Evolutionary conservation across 2,888 invertebrate genomes (phyloP).

Genomic region (Chymomyza amoena): DNA sequence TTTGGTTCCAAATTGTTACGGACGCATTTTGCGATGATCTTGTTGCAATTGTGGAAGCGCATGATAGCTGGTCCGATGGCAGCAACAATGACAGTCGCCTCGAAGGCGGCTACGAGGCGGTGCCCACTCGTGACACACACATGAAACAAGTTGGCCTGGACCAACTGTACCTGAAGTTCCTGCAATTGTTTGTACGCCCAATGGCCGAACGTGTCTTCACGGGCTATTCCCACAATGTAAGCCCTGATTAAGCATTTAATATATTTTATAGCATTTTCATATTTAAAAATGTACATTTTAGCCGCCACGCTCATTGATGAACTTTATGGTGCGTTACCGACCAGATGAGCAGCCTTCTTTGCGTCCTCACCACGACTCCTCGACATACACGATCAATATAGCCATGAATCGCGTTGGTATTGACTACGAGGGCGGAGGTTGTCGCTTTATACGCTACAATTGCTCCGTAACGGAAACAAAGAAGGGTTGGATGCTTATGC

Average conservation of each 20-base stretch:
- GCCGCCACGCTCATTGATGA: slow-evolving; percentile 96
- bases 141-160: slow-evolving; percentile 94
- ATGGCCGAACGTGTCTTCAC: slow-evolving; percentile 93
- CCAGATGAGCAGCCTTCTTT: slow-evolving; percentile 97
- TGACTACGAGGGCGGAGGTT: slow-evolving; percentile 95
- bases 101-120: slow-evolving; percentile 97
- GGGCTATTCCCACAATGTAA: slow-evolving; percentile 94
- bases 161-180: slow-evolving; percentile 90
- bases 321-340: slow-evolving; percentile 97
- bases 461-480: slow-evolving; percentile 93
- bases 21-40: slow-evolving; percentile 90
- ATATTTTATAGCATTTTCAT: background rate
- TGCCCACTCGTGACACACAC: slow-evolving; percentile 98
- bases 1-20: slow-evolving; percentile 93
- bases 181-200: slow-evolving; percentile 92
- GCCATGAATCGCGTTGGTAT: slow-evolving; percentile 91
- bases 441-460: slow-evolving; percentile 95
- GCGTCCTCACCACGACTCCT: slow-evolving; percentile 98
- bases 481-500: slow-evolving; percentile 95
- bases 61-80: slow-evolving; percentile 96
- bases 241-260: slow-evolving; percentile 50
- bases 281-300: slow-evolving; percentile 76
- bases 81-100: slow-evolving; percentile 90
- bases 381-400: slow-evolving; percentile 98
- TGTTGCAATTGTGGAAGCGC: slow-evolving; percentile 93